Base-by-base conservation (phyloP, 2,797 vertebrate genomes). In the Paratrypauchen microcephalus region DNA sequence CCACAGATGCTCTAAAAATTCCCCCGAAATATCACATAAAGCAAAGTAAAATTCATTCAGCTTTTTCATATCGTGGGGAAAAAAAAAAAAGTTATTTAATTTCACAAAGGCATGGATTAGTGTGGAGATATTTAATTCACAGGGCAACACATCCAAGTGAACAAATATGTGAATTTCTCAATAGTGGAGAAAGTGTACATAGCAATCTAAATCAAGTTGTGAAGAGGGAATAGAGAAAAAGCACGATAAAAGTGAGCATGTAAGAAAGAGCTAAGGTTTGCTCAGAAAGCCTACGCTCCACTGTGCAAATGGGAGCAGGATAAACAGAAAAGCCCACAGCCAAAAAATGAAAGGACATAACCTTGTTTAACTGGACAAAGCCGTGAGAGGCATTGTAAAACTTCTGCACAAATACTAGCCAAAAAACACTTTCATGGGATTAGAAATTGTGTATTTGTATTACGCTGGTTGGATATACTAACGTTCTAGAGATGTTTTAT, bases 361-460 rank as follows among this genome's bases (percentile, higher is more conserved):
- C 59, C 59, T 45, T 62, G 60, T 62, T 62, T 41, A 41, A 41
- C 32, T 45, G 60, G 60, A 62, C 32, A 62, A 24, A 45, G n/a
- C n/a, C 23, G 36, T 39, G 32, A 41, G 19, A 41, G 21, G 36
- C 36, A 39, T 21, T 21, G 32, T 39, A n/a, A 41, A 5, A 13
- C 30, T 39, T n/a, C 11, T 19, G 60, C n/a, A 13, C n/a, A 62
- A 41, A 62, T 41, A 62, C 36, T 1, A 24, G n/a, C n/a, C 57
- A 59, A 36, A 36, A 59, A 59, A 59, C 26, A 9, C 23, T 8
- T 41, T 41, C 2, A 41, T 24, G 59, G 19, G 32, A 13, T 45
- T 24, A 23, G n/a, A 62, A 41, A 16, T 7, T 36, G 3, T n/a
- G 11, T 59, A 32, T n/a, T 19, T 60, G 9, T 12, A 32, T 15